Conservation (phyloP, 2,113 vertebrate genomes). For the Cyprinodon tularosa region DNA sequence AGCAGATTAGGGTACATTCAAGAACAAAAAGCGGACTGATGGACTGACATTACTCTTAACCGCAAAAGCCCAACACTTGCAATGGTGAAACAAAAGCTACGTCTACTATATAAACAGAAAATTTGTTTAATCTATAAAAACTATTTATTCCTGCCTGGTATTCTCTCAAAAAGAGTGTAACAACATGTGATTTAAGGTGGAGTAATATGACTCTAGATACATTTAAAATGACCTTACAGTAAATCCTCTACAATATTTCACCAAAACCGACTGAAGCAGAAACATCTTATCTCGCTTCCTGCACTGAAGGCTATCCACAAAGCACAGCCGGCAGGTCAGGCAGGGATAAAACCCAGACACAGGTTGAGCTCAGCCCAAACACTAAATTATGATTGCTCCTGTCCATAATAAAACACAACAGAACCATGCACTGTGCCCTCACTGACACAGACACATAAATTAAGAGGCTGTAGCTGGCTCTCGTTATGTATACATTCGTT, state of each 20-base stretch:
- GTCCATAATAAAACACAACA: neutral
- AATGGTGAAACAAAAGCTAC: too few relatives aligned
- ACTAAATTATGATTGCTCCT: neutral
- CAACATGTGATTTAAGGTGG: neutral
- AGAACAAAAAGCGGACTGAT: too few relatives aligned
- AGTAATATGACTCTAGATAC: neutral
- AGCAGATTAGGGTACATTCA: too few relatives aligned
- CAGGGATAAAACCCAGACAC: conserved; percentile 25
- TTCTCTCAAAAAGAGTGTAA: too few relatives aligned
- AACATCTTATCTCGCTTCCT: neutral
- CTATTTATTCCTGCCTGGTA: too few relatives aligned
- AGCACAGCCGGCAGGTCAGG: neutral
- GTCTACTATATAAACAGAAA: too few relatives aligned
- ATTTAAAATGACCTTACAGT: neutral
- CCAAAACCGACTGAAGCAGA: neutral
- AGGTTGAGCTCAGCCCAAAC: conserved; percentile 4
- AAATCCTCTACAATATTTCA: neutral
- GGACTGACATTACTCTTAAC: too few relatives aligned
- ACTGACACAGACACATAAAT: conserved; percentile 27
- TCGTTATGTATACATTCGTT: conserved; percentile 39
- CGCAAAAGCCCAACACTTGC: too few relatives aligned
- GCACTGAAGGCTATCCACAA: neutral
- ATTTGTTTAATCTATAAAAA: too few relatives aligned
- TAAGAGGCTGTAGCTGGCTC: conserved; percentile 50
- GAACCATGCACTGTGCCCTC: neutral